These are phyloP conservation scores for Cochlearius cochlearius DNA, from an alignment of 2,113 vertebrate genomes.

Conservation along the genomic window DNA sequence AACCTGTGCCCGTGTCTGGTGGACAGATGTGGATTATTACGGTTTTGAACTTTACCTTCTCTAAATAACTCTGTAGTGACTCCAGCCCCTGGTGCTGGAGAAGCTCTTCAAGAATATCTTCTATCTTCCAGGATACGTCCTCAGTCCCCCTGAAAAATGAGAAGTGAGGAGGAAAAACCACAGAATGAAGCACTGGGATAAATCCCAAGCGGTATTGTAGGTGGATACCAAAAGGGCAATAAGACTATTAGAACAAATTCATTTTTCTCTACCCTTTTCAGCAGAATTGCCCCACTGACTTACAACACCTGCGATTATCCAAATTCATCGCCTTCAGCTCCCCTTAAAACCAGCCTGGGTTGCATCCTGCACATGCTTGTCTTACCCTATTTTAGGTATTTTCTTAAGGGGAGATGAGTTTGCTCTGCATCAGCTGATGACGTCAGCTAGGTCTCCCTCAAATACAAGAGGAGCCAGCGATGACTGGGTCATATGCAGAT, in stretches of 20 bases:
- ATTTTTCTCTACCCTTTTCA: background rate
- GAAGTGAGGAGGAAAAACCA: background rate
- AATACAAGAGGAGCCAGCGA: background rate
- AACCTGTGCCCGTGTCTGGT: rapidly evolving
- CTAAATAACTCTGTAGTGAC: conserved; percentile 50
- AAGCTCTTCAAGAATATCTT: conserved; percentile 69
- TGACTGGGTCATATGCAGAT: background rate
- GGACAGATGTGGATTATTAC: background rate
- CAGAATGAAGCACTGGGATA: background rate
- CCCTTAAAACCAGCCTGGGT: background rate
- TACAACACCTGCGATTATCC: background rate
- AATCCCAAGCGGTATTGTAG: background rate
- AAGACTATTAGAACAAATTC: rapidly evolving
- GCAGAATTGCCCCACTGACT: background rate
- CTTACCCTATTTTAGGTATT: background rate
- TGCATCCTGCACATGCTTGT: background rate
- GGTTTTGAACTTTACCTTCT: conserved; percentile 59
- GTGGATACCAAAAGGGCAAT: background rate
- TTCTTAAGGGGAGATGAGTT: background rate
- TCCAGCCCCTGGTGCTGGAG: background rate
- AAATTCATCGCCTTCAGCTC: background rate
- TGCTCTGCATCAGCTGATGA: background rate
- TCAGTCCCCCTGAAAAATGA: conserved; percentile 13
- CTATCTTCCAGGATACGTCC: conserved; percentile 27
- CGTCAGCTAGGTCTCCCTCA: background rate